Conservation (phyloP, 35 echinoderm and acorn worm species). For the Lytechinus variegatus region DNA sequence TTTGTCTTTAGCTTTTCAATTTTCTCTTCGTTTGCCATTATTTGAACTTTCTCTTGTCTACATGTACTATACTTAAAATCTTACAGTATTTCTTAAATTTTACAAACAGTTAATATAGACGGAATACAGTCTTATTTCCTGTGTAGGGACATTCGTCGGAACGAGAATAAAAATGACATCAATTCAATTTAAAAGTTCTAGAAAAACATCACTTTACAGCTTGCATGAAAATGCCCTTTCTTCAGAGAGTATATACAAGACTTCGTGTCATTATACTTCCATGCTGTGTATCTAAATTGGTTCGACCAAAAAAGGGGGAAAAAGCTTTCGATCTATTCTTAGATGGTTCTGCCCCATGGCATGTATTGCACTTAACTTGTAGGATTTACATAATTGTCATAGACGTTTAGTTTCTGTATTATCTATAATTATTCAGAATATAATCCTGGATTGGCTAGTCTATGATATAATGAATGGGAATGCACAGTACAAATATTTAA, state of each 20-base stretch:
- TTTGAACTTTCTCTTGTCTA: no score
- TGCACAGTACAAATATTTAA: no score
- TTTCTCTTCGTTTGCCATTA: no score
- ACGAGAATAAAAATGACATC: no score
- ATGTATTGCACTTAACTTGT: conserved; percentile 11
- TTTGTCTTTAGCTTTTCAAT: no score
- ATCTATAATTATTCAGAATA: neutral
- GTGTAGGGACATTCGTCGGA: no score
- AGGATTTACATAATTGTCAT: neutral
- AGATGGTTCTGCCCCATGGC: conserved; percentile 8
- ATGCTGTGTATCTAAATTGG: neutral
- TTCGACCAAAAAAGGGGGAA: neutral
- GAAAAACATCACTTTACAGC: neutral
- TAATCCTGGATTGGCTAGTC: no score
- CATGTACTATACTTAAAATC: no score
- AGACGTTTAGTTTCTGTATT: neutral
- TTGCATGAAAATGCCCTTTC: neutral
- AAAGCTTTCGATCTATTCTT: neutral
- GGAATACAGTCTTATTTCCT: no score
- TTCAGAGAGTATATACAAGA: neutral
- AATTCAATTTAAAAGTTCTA: neutral
- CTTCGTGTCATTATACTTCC: neutral
- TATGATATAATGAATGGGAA: no score
- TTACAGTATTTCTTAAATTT: no score
- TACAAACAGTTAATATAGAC: no score